Base-by-base conservation (phyloP, 2,888 invertebrate species). In the Caenorhabditis sp. region DNA sequence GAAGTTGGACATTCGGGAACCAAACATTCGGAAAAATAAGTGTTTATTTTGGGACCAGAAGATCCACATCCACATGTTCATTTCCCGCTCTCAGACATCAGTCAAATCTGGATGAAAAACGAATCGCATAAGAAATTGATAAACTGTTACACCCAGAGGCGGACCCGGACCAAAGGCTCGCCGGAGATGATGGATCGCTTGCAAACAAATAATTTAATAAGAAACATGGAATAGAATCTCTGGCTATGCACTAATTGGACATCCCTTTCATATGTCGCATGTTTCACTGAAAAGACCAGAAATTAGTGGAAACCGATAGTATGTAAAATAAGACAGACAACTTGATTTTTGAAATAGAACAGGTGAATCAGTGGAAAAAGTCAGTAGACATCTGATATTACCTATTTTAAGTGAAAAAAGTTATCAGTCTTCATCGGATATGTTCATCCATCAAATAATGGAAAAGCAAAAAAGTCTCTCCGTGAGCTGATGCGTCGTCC, bases 191-290 rank as follows among this genome's bases (percentile, higher is more conserved):
- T 66, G 58, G 41, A 50, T 46, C 41, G 41, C 35, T 41, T 11
- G 39, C 24, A 56, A 39, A 46, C 43, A 50, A 68, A 68, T 59
- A 68, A 68, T 68, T 43, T 52, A 59, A 68, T 68, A 52, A 66
- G 48, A 35, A 13, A 22, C 20, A 41, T n/a, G n/a, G 8, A 48
- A 37, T 37, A 22, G 13, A 58, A 37, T 17, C 39, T 39, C 30
- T 50, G 43, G 56, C 17, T 22, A 8, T 58, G 68, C 58, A 68
- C 58, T 68, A 68, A 68, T 68, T 68, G 48, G 58, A 56, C 11
- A 20, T 35, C 4, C 32, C 22, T 22, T 46, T 41, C 24, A 35
- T 27, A 37, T 61, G 37, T 46, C 46, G 48, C 56, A 9, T n/a
- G 32, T 15, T 20, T 7, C 4, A 26, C 4, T 9, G 17, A 45